phyloP scores from a whole-genome alignment of 2,888 invertebrate genomes.

The Gibbula magus region DNA sequence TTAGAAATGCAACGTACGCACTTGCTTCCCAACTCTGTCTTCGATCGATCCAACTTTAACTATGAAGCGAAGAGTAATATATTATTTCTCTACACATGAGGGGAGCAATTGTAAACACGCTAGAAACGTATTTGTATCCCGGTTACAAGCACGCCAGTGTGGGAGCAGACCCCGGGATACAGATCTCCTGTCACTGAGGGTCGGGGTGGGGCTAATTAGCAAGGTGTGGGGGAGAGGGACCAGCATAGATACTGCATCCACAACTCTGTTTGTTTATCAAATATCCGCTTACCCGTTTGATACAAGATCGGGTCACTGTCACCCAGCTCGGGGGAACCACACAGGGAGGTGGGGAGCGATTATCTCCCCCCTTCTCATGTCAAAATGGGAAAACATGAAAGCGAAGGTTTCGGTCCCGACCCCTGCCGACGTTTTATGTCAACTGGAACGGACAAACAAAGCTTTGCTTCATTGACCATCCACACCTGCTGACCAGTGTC shows the following conservation, averaged over 20 bases:
- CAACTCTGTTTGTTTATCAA: conserved; percentile 11
- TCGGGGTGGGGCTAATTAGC: neutral
- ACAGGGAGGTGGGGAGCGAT: neutral
- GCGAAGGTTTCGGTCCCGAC: too few relatives aligned
- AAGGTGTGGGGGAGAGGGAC: conserved; percentile 3
- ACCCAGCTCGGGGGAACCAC: neutral
- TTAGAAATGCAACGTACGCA: neutral
- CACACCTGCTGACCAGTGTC: too few relatives aligned
- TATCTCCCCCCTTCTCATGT: neutral
- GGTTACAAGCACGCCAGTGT: neutral
- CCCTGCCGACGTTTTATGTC: too few relatives aligned
- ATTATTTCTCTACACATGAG: conserved; percentile 20
- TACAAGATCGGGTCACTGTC: conserved; percentile 17
- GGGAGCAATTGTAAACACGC: conserved; percentile 17
- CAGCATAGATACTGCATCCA: neutral
- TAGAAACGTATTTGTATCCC: neutral
- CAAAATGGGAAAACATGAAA: too few relatives aligned
- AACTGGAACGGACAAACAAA: too few relatives aligned
- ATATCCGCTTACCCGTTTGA: conserved; percentile 1
- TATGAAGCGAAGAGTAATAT: conserved; percentile 4
- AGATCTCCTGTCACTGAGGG: neutral
- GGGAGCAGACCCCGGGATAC: neutral
- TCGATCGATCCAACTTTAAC: conserved; percentile 5
- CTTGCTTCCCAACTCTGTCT: neutral
- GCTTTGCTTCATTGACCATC: too few relatives aligned